A percentile compares a stretch with the other conserved stretches of the same genome.
These are phyloP conservation scores for Holothuria scabra DNA, from an alignment of 53 echinoderm and acorn worm genomes.

Conservation along the genomic window DNA sequence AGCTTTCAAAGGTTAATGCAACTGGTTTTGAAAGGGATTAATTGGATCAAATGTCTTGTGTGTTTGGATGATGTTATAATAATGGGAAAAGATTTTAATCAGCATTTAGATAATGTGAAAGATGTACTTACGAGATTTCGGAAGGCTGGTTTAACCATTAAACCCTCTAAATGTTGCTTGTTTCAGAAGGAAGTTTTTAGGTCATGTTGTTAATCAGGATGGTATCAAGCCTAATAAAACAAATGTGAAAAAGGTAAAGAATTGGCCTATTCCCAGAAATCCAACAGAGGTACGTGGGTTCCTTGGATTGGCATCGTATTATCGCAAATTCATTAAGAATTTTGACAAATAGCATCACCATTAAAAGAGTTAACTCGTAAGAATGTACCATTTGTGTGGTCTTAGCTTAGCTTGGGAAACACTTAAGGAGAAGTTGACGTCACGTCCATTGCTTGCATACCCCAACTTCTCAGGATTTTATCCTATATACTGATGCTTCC, in stretches of 20 bases:
- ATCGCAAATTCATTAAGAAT: slow-evolving; percentile 4
- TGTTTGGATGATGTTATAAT: too few relatives aligned
- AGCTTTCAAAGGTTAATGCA: too few relatives aligned
- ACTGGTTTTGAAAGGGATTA: too few relatives aligned
- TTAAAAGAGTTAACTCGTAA: slow-evolving; percentile 2
- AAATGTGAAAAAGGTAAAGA: not conserved
- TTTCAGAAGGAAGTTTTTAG: not conserved
- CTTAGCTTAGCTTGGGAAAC: slow-evolving; percentile 20
- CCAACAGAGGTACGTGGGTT: not conserved
- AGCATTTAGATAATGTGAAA: too few relatives aligned
- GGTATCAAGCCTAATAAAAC: not conserved
- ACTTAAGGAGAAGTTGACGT: slow-evolving; percentile 7
- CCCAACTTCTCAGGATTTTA: slow-evolving; percentile 55
- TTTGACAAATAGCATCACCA: not conserved
- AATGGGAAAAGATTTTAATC: too few relatives aligned
- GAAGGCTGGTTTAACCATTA: not conserved
- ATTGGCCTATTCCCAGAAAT: not conserved
- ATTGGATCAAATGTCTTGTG: too few relatives aligned
- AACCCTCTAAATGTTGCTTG: not conserved
- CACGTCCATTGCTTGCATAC: slow-evolving; percentile 68
- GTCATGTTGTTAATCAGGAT: not conserved
- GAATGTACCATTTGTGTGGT: slow-evolving; percentile 48
- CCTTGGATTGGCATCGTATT: slow-evolving; percentile 6
- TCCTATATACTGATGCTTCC: slow-evolving; percentile 63
- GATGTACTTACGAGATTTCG: not conserved